Base-by-base conservation (phyloP, 1,140 invertebrate genomes). In the Ceratina calcarata region DNA sequence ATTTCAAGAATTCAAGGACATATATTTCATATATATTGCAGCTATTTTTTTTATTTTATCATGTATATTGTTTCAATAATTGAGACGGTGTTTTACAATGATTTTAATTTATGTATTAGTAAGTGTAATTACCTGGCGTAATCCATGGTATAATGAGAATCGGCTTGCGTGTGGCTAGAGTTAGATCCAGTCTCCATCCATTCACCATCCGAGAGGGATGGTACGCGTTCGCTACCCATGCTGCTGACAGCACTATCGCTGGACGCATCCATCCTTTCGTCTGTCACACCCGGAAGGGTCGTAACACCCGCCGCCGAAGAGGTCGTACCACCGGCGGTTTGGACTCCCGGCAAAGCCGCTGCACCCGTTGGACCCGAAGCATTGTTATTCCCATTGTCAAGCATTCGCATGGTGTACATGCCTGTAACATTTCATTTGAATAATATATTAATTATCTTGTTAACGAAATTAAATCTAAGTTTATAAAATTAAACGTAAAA, bases 211-310 rank as follows among this genome's bases (percentile, higher is more conserved):
- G 96, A 97, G 1, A 97, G 93, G 0, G 97, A 97, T 1, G 97
- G 96, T 20, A 97, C 97, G n/a, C 97, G 93, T 88, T 98, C 97
- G 8, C 97, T 97, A 10, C 97, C 97, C 97, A 98, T 97, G 3
- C 97, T 98, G 80, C 97, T 97, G 51, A 98, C 97, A 8, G 97
- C 97, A 90, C 97, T 97, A 91, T 98, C 97, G 87, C 95, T 96
- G 27, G 96, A 97, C 0, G 96, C 96, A 88, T 97, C 97, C 89
- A 96, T 94, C 61, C 96, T 94, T 91, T 97, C 96, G 70, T 94
- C 93, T 58, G 92, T 87, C 22, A 90, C 88, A 66, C 83, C 87
- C 51, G 88, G 80, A 71, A 89, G 66, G 61, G 83, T 86, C 64
- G 87, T 89, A n/a, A 90, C 89, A 65, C 90, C 91, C 58, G 88